Conservation (phyloP, 2,113 vertebrate species). For the Takifugu bimaculatus region DNA sequence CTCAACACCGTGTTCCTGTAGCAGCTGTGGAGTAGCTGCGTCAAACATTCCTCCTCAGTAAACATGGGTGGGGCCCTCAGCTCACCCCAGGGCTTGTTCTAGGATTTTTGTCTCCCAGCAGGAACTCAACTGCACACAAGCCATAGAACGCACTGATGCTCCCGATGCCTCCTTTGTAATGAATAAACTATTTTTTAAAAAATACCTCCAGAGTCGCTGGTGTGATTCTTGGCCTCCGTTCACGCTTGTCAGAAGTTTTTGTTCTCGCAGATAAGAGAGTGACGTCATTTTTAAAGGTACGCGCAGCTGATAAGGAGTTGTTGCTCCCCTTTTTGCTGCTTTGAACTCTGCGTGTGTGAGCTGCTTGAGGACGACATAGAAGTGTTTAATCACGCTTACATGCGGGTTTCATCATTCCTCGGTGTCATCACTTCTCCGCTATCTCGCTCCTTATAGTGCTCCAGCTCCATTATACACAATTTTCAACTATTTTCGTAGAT, state of each 20-base stretch:
- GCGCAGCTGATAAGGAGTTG: slow-evolving; percentile 12
- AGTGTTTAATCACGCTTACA: slow-evolving; percentile 59
- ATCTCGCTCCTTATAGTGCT: slow-evolving; percentile 43
- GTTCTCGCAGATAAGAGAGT: neutral
- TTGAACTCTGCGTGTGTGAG: slow-evolving; percentile 49
- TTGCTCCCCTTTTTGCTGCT: slow-evolving; percentile 29
- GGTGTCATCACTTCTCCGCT: slow-evolving; percentile 31
- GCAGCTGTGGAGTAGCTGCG: slow-evolving; percentile 62
- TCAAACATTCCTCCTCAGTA: slow-evolving; percentile 72
- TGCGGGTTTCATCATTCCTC: slow-evolving; percentile 65
- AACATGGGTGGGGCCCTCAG: slow-evolving; percentile 68
- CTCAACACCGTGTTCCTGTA: slow-evolving; percentile 54
- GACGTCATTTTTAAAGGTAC: slow-evolving; percentile 10
- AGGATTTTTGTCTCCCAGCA: slow-evolving; percentile 53
- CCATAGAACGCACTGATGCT: slow-evolving; percentile 69
- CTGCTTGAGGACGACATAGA: slow-evolving; percentile 25
- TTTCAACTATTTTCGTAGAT: slow-evolving; percentile 34
- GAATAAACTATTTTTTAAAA: slow-evolving; percentile 70
- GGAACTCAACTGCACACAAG: slow-evolving; percentile 62
- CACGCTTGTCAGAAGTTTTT: neutral
- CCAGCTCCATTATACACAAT: slow-evolving; percentile 23
- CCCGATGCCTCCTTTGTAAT: slow-evolving; percentile 70
- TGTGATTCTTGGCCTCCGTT: slow-evolving; percentile 1
- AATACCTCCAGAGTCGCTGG: slow-evolving; percentile 8
- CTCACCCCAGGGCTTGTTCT: slow-evolving; percentile 64